Evolutionary conservation across 2,797 vertebrate genomes (phyloP), one percentile per base, ranked within the genome.

Genomic region (Glossophaga mutica): DNA sequence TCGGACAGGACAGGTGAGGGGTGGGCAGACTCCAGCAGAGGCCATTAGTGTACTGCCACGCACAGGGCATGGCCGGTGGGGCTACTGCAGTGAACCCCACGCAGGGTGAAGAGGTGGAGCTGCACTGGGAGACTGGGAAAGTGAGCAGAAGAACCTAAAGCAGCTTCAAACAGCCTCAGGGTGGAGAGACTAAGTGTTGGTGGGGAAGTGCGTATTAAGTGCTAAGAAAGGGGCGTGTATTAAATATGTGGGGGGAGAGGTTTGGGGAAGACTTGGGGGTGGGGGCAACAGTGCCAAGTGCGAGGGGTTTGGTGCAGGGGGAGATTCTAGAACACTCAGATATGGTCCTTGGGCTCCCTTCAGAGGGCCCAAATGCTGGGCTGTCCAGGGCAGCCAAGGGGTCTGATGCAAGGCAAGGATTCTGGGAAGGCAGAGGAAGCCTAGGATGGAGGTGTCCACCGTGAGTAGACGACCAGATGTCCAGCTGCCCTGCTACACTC

Each of bases 111-210:
- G 70, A 78, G 65, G 37, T 1, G 37, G 84, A 32, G 52, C n/a
- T 29, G 78, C 52, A 39, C 8, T n/a, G 32, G 44, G 52, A 71
- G 62, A 52, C 78, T 87, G 42, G 37, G 44, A 70, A 95, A 96
- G 85, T 73, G 77, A 67, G 82, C 71, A 68, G 92, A 74, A 96
- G 57, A 78, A 39, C 50, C 68, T 42, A 95, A 62, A 92, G 82
- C 77, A 87, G 87, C 71, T 94, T 94, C 93, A 82, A 87, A 87
- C 74, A 97, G 92, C 92, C 73, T 92, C 65, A 16, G 83, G 83
- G 83, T 90, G 39, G 46, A 84, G 32, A 86, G 44, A 94, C 91
- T 76, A 92, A 95, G 84, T 91, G 91, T 67, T 18, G 77, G 55
- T 18, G 77, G 55, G 42, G 73, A 92, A 44, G 29, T 52, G n/a